These are phyloP conservation scores for Reticulitermes speratus DNA, from an alignment of 1,140 invertebrate genomes.

Conservation along the genomic window DNA sequence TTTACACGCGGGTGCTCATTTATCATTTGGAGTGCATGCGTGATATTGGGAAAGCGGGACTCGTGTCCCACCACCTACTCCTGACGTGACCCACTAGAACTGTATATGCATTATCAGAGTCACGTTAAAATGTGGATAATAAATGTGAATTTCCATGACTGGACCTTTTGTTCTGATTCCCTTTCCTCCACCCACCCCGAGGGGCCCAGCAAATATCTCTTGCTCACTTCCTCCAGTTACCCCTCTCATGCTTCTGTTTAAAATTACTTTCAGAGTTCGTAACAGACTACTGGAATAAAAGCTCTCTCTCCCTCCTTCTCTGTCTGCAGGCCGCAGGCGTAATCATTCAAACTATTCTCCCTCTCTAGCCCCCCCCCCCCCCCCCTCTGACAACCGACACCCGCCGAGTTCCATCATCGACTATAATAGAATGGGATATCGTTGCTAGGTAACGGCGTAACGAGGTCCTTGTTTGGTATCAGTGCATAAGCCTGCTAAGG, in stretches of 20 bases:
- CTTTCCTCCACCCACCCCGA: not conserved
- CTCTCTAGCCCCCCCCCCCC: not conserved
- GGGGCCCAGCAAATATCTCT: not conserved
- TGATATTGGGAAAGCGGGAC: not conserved
- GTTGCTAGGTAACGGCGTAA: not conserved
- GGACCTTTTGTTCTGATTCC: not conserved
- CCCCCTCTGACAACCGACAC: not conserved
- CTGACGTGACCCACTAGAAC: not conserved
- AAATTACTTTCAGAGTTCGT: slow-evolving; percentile 9
- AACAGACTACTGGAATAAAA: not conserved
- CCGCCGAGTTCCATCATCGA: slow-evolving; percentile 8
- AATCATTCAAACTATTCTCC: not conserved
- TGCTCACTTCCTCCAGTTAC: not conserved
- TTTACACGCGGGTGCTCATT: slow-evolving; percentile 13
- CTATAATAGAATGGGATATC: slow-evolving; percentile 13
- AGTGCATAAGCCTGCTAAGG: not conserved
- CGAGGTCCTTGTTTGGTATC: not conserved
- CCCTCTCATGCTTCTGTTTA: not conserved
- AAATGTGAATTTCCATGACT: not conserved
- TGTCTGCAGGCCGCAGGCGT: slow-evolving; percentile 10
- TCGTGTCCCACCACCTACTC: not conserved
- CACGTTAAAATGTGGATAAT: slow-evolving; percentile 16
- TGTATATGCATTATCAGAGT: not conserved
- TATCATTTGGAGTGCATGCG: not conserved
- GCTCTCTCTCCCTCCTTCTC: not conserved